These are phyloP conservation scores for Xylota sylvarum DNA, from an alignment of 2,888 invertebrate species.

Conservation along the genomic window DNA sequence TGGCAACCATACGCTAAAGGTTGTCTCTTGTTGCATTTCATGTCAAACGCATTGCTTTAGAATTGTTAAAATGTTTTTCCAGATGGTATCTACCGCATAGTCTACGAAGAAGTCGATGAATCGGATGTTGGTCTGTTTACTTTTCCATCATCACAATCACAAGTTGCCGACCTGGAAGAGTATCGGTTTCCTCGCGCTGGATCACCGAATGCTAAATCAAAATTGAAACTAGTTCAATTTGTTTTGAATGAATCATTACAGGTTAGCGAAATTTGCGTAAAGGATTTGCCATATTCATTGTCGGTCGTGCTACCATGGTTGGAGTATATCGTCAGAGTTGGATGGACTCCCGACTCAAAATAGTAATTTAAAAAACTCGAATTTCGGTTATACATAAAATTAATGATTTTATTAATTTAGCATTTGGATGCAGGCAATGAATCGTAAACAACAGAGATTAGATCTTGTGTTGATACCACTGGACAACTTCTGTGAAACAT, in stretches of 20 bases:
- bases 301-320: slow-evolving; percentile 94
- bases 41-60: not conserved
- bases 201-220: slow-evolving; percentile 95
- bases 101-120: slow-evolving; percentile 95
- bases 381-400: not conserved
- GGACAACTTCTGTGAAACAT: slow-evolving; percentile 88
- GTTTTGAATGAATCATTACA: slow-evolving; percentile 87
- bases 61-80: not conserved
- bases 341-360: slow-evolving; percentile 97
- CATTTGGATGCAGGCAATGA: slow-evolving; percentile 96
- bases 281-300: slow-evolving; percentile 91
- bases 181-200: slow-evolving; percentile 95
- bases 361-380: slow-evolving; percentile 88
- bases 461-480: slow-evolving; percentile 93
- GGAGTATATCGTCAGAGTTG: slow-evolving; percentile 97
- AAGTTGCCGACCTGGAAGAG: slow-evolving; percentile 93
- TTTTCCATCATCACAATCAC: slow-evolving; percentile 93
- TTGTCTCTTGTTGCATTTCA: slow-evolving; percentile 78
- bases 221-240: slow-evolving; percentile 94
- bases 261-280: slow-evolving; percentile 90
- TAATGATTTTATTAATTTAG: slow-evolving; percentile 85
- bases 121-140: slow-evolving; percentile 96
- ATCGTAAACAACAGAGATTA: slow-evolving; percentile 93
- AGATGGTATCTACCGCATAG: slow-evolving; percentile 92
- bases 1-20: slow-evolving; percentile 94